phyloP scores from a whole-genome alignment of 92 coral and sea anemone genomes.

The Siderastrea siderea region DNA sequence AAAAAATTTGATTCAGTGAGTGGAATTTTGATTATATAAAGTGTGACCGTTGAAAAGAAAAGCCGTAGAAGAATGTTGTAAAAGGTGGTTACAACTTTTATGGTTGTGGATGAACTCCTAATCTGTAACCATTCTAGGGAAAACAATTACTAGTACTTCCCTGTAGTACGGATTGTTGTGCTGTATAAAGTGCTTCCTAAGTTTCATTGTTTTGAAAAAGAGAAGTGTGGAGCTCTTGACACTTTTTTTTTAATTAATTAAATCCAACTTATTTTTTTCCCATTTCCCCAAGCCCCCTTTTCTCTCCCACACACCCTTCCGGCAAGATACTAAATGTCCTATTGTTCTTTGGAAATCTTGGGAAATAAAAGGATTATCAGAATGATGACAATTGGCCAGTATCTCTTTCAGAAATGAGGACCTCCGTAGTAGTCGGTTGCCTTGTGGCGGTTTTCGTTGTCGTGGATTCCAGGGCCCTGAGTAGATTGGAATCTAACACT shows the following conservation, averaged over 20 bases:
- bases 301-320: too few relatives aligned
- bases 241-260: too few relatives aligned
- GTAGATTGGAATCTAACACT: slow-evolving; percentile 1
- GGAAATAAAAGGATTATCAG: not conserved
- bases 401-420: slow-evolving; percentile 11
- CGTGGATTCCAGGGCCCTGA: slow-evolving; percentile 34
- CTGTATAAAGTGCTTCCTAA: not conserved
- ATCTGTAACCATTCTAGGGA: not conserved
- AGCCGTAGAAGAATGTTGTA: not conserved
- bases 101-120: not conserved
- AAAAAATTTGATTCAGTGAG: not conserved
- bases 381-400: not conserved
- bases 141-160: not conserved
- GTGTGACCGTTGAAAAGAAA: too few relatives aligned
- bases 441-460: slow-evolving; percentile 24
- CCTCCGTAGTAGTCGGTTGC: slow-evolving; percentile 8
- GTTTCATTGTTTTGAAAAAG: too few relatives aligned
- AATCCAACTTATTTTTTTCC: too few relatives aligned
- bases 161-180: not conserved
- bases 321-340: too few relatives aligned
- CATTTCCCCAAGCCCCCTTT: too few relatives aligned
- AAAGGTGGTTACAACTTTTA: not conserved
- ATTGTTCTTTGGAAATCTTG: not conserved
- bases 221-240: too few relatives aligned
- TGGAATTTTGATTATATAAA: too few relatives aligned